Evolutionary conservation across 2,888 invertebrate genomes (phyloP), one percentile per base, ranked within the genome.

Genomic region (Neoscelio sp.): DNA sequence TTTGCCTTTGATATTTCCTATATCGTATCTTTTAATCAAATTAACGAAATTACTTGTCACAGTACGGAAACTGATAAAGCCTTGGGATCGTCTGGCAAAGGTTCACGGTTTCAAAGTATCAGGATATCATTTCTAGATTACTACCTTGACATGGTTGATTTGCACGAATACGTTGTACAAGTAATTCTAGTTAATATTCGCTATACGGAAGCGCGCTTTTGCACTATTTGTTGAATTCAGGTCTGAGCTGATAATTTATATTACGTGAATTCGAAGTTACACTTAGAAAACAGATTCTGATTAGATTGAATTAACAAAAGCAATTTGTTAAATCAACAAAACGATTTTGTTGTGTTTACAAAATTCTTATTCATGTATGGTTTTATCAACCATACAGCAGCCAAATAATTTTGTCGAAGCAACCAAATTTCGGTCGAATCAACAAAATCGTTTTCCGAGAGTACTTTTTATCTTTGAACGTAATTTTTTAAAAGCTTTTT

Each of bases 61-160:
- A 18, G 44, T 15, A 42, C 54, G 76, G 68, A 68, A 76, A 68
- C 26, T 56, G 40, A 40, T 48, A 48, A 50, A 42, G 8, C 68
- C 64, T 68, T 70, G 75, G 46, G 8, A 44, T 33, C 7, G 10
- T 54, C 62, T 48, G 30, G 42, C 42, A 64, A 56, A 50, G 42
- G 62, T 64, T 76, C 64, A 50, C 30, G 64, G 54, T 56, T 64
- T 70, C 42, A 35, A 48, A 56, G 48, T 50, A 35, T 30, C 1
- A 23, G 64, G 70, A 60, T 70, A 70, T 76, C 68, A 28, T 76
- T 76, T 50, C 46, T 62, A 56, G 70, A 76, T 70, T 64, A 42
- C n/a, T 60, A 26, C 64, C 76, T 77, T 70, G 75, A 76, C 70
- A 77, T 17, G 68, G 42, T 70, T 77, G 64, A 18, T 64, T 67